Conservation (phyloP, 2,113 vertebrate genomes). For the Lichenostomus cassidix region DNA sequence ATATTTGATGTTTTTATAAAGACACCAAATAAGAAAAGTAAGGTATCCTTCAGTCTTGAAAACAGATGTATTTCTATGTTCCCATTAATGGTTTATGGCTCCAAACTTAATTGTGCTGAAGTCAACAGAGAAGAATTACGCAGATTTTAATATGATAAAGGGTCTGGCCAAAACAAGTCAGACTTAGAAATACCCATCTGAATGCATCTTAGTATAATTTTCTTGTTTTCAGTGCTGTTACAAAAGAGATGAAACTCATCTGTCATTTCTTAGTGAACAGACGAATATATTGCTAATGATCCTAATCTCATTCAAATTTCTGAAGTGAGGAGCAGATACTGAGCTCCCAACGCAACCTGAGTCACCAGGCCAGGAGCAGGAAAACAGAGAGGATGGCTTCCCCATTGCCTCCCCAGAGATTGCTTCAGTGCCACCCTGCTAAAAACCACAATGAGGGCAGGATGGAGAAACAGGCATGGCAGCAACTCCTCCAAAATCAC, state of each 20-base stretch:
- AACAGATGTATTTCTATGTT: not conserved
- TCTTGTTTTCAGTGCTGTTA: not conserved
- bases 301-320: slow-evolving; percentile 27
- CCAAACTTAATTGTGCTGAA: not conserved
- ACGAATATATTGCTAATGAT: not conserved
- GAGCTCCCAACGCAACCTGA: not conserved
- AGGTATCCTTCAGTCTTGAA: not conserved
- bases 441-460: not conserved
- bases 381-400: not conserved
- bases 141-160: slow-evolving; percentile 12
- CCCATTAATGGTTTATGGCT: not conserved
- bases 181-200: not conserved
- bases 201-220: not conserved
- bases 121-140: not conserved
- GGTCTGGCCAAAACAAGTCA: not conserved
- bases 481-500: not conserved
- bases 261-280: not conserved
- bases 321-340: not conserved
- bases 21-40: not conserved
- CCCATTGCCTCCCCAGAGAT: not conserved
- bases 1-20: not conserved
- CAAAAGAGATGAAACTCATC: slow-evolving; percentile 14
- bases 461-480: accelerated
- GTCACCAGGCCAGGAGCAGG: slow-evolving; percentile 4
- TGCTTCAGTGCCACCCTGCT: not conserved